phyloP scores from a whole-genome alignment of 2,113 vertebrate species.

The Delphinus delphis region DNA sequence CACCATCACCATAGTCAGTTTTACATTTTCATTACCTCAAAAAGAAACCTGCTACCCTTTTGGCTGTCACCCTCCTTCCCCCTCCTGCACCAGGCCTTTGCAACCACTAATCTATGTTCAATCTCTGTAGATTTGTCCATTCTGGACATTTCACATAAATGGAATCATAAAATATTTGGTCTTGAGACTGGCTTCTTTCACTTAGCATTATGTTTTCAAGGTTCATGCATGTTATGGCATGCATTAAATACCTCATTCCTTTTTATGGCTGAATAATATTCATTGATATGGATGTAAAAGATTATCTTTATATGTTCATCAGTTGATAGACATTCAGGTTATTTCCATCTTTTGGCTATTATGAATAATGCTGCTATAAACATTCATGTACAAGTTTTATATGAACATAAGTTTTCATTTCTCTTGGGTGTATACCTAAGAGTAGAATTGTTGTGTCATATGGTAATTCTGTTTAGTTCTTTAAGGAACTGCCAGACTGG shows the following conservation, averaged over 20 bases:
- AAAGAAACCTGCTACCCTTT: neutral
- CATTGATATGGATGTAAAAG: neutral
- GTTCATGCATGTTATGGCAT: neutral
- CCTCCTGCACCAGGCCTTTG: neutral
- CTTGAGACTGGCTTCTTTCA: constrained; percentile 30
- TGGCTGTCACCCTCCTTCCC: neutral
- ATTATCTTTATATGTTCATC: neutral
- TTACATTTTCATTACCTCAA: neutral
- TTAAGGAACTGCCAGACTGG: neutral
- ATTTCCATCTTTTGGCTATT: constrained; percentile 23
- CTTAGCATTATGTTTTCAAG: constrained; percentile 2
- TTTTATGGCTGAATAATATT: neutral
- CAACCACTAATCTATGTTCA: neutral
- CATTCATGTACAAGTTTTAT: neutral
- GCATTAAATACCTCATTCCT: neutral
- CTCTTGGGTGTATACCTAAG: neutral
- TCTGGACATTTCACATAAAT: neutral
- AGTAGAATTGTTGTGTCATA: neutral
- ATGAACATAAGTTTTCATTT: constrained; percentile 25
- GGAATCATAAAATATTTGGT: neutral
- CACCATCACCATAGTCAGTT: neutral
- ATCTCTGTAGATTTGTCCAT: neutral
- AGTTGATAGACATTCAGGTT: neutral
- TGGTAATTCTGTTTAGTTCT: neutral
- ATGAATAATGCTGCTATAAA: neutral